Percentiles rank a stretch among this genome's conserved stretches.
phyloP scores from a whole-genome alignment of 2,797 vertebrate species.

The Sebastes oblongus region DNA sequence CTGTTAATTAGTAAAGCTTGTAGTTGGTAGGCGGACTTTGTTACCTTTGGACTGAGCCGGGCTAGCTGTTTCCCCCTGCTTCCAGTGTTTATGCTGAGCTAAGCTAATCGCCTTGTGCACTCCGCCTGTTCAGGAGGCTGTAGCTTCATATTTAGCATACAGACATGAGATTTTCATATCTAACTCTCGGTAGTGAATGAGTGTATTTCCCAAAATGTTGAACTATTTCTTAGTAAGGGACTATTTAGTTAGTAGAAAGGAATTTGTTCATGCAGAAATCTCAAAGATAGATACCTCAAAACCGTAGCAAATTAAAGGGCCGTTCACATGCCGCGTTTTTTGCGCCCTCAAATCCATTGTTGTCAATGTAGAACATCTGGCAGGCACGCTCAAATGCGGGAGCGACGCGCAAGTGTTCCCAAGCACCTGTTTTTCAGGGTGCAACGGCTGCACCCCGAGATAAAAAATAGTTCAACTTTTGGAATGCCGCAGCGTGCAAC shows the following conservation, averaged over 20 bases:
- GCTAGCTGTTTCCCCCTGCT: too few species aligned
- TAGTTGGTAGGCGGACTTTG: too few species aligned
- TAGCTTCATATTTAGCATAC: background rate
- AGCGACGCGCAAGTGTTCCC: too few species aligned
- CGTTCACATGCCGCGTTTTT: too few species aligned
- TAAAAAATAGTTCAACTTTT: too few species aligned
- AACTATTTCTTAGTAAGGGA: background rate
- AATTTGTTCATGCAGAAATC: too few species aligned
- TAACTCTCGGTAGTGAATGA: background rate
- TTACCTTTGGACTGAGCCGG: too few species aligned
- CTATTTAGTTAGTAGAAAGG: background rate
- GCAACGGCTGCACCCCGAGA: too few species aligned
- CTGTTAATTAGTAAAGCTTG: too few species aligned
- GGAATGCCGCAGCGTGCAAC: too few species aligned
- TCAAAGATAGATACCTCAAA: background rate
- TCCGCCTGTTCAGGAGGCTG: background rate
- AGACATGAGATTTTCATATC: background rate
- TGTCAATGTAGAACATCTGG: rapidly evolving
- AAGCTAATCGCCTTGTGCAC: background rate
- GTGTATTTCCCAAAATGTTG: background rate
- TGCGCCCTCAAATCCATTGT: too few species aligned
- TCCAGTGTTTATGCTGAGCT: background rate
- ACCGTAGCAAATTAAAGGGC: background rate
- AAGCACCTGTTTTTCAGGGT: too few species aligned
- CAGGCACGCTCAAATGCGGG: rapidly evolving